phyloP scores from a whole-genome alignment of 2,888 invertebrate species.

The Brenthis daphne region DNA sequence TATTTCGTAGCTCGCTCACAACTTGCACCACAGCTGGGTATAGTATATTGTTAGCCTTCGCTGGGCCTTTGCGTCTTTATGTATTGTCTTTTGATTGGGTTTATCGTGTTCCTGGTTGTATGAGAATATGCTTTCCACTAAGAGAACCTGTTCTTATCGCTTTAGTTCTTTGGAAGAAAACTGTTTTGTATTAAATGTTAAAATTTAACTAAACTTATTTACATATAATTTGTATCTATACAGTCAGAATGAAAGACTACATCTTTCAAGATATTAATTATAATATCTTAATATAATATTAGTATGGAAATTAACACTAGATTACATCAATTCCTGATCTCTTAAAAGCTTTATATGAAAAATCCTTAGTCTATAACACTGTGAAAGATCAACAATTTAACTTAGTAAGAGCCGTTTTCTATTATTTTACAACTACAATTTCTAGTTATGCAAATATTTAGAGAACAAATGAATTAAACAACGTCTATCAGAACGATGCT shows the following conservation, averaged over 20 bases:
- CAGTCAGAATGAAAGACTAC: too few relatives aligned
- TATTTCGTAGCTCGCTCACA: conserved; percentile 15
- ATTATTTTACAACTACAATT: not conserved
- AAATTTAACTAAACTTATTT: too few relatives aligned
- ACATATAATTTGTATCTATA: too few relatives aligned
- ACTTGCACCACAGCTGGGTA: conserved; percentile 48
- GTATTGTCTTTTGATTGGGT: conserved; percentile 73
- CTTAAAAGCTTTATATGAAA: too few relatives aligned
- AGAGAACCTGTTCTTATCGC: conserved; percentile 23
- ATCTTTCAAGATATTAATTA: too few relatives aligned
- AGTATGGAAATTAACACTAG: too few relatives aligned
- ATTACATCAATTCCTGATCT: too few relatives aligned
- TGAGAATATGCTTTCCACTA: conserved; percentile 27
- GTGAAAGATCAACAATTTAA: too few relatives aligned
- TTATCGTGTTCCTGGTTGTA: conserved; percentile 53
- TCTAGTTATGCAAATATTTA: not conserved
- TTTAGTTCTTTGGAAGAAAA: not conserved
- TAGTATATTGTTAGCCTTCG: conserved; percentile 65
- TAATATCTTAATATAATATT: too few relatives aligned
- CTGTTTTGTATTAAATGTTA: too few relatives aligned
- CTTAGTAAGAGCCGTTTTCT: too few relatives aligned
- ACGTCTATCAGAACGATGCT: conserved; percentile 25
- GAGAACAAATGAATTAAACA: conserved; percentile 12
- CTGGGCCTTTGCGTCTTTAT: conserved; percentile 68
- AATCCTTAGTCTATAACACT: too few relatives aligned